Evolutionary conservation across 2,113 vertebrate species (phyloP), one percentile per base, ranked within the genome.

Genomic region (Callipepla squamata): DNA sequence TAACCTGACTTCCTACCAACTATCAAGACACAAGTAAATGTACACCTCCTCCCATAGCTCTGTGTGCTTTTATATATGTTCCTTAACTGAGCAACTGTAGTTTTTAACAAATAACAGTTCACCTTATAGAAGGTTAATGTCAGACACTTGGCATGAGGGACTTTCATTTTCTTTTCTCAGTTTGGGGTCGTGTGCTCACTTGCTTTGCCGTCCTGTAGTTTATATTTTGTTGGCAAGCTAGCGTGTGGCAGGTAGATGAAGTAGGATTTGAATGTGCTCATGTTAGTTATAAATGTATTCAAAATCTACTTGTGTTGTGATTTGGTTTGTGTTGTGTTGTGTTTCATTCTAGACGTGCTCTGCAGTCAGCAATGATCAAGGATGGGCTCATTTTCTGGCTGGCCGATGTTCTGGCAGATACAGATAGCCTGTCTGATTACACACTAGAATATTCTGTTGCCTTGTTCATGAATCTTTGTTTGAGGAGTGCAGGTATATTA

Each of bases 401-500:
- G 91, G 97, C 99, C 34, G 98, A 99, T 47, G 97, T 98, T 65
- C 97, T 99, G 26, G 97, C 98, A 68, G 99, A 99, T 53, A 97
- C 98, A 0, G 99, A 99, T 90, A 98, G 97, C 95, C 97, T 99
- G 61, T 99, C 98, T 8, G 99, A 99, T 97, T 98, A 98, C 97
- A 98, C 98, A 0, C 97, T 99, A 94, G 98, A 98, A 85, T 99
- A 99, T 87, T 98, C 98, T 2, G 97, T 98, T 63, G 98, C 99
- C 48, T 96, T 99, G 94, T 98, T 99, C 34, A 99, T 99, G 99
- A 99, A 99, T 93, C 98, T 99, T 61, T 99, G 99, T 95, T 98
- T 99, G 73, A 97, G 98, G 36, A 99, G 98, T 7, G 95, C 98
- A 98, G 99, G 99, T 99, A 75, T 47, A 53, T 76, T 34, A 14